phyloP scores from a whole-genome alignment of 1,140 invertebrate species.

The Tribolium madens region DNA sequence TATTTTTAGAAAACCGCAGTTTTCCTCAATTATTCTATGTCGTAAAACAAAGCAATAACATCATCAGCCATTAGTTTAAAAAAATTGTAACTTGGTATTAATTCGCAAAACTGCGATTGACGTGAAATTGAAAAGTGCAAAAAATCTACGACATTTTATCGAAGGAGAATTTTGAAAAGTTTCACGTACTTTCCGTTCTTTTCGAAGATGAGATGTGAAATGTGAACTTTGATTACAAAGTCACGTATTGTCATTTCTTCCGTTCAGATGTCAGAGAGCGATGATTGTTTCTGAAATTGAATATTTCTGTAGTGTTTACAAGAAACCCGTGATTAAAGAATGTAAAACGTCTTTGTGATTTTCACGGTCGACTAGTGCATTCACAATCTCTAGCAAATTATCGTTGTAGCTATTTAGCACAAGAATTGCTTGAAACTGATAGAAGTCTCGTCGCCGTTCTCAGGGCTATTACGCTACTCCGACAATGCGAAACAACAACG shows the following conservation, averaged over 20 bases:
- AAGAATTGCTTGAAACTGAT: constrained; percentile 23
- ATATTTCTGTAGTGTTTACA: not conserved
- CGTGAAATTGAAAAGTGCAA: not conserved
- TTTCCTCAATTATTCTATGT: not conserved
- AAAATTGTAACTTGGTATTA: no score
- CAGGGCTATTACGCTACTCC: constrained; percentile 15
- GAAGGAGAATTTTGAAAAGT: not conserved
- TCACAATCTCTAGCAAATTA: constrained; percentile 16
- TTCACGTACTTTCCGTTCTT: not conserved
- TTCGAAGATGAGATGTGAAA: not conserved
- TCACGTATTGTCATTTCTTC: not conserved
- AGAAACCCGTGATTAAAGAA: not conserved
- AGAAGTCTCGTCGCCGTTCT: constrained; percentile 24
- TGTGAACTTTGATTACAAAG: not conserved
- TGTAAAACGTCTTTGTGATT: not conserved
- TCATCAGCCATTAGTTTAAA: not conserved
- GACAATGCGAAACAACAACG: constrained; percentile 22
- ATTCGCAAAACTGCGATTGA: no score
- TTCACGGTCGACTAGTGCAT: not conserved
- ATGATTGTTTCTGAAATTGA: not conserved
- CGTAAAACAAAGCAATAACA: not conserved
- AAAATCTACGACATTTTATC: not conserved
- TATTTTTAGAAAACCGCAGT: not conserved
- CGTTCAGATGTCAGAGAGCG: not conserved
- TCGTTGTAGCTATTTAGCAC: constrained; percentile 2